Evolutionary conservation across 2,797 vertebrate species (phyloP), one percentile per base, ranked within the genome.

Genomic region (Bovichtus diacanthus): DNA sequence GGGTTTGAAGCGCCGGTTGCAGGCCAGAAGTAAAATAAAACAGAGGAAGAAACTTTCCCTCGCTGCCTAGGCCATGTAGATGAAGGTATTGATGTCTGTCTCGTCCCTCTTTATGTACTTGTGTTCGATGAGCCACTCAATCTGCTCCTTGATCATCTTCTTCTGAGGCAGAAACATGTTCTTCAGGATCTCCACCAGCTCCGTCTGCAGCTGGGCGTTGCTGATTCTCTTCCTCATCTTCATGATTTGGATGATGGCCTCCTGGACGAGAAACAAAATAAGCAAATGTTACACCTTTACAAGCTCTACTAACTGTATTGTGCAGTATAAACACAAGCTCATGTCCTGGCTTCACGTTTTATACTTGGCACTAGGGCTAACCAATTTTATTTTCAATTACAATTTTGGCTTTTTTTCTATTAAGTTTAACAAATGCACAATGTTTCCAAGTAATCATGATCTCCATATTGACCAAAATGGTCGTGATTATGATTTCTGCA

Each of bases 81-180:
- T 96, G 94, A 99, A 99, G 78, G 97, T 99, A 94, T 99, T 99
- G 94, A 99, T 97, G 93, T 99, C 97, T 0, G 95, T 94, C 88
- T 99, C 97, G 64, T 99, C 97, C 89, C 98, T 96, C 93, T 97
- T 96, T 90, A 99, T 98, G 91, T 99, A 99, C 87, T 99, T 99
- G 96, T 99, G 97, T 89, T 99, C 97, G 79, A 98, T 99, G 85
- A 99, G 97, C 97, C 98, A 99, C 90, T 99, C 97, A 0, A 99
- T 99, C 92, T 99, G 98, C 93, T 99, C 97, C 93, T 99, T 99
- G 93, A 99, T 99, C 97, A 99, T 99, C 94, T 99, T 99, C 95
- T 99, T 99, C 91, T 99, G 98, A 51, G 98, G 98, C 89, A 99
- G 96, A 84, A 99, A 99, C 98, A 99, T 99, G 91, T 99, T 99